A percentile compares a stretch with the other conserved stretches of the same genome.
Conservation (phyloP, 2,888 invertebrate genomes). For the Chaetogeoica ovagalla region DNA sequence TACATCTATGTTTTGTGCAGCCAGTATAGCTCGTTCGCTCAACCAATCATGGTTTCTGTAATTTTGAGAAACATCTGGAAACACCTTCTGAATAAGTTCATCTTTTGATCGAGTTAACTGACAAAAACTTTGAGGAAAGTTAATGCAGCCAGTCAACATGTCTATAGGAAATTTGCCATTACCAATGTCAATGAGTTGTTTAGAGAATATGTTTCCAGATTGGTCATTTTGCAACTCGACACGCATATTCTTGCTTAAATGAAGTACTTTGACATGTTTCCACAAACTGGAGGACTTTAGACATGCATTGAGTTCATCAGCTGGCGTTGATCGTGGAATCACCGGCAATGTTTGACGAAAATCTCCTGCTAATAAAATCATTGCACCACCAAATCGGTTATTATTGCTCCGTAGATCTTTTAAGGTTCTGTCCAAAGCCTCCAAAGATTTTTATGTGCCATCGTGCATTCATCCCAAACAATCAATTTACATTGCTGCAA, state of each 20-base stretch:
- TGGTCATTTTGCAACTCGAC: constrained; percentile 26
- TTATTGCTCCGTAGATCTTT: constrained; percentile 42
- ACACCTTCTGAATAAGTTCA: constrained; percentile 57
- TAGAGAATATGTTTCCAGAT: constrained; percentile 5
- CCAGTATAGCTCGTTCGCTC: too few relatives aligned
- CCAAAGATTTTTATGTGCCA: too few relatives aligned
- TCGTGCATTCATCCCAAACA: too few relatives aligned
- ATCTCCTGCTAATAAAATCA: constrained; percentile 55
- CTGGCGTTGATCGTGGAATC: constrained; percentile 54
- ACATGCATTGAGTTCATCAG: constrained; percentile 50
- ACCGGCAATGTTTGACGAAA: constrained; percentile 57
- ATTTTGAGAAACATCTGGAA: constrained; percentile 55
- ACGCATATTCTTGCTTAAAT: constrained; percentile 39
- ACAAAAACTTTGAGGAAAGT: constrained; percentile 57
- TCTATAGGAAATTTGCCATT: constrained; percentile 55
- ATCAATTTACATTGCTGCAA: too few relatives aligned
- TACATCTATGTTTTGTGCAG: too few relatives aligned
- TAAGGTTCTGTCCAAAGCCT: constrained; percentile 19
- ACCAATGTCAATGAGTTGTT: neutral
- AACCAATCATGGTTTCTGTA: too few relatives aligned
- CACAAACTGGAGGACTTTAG: constrained; percentile 49
- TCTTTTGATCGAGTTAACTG: constrained; percentile 56
- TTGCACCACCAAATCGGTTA: too few relatives aligned
- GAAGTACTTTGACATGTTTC: constrained; percentile 54
- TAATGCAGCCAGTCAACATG: constrained; percentile 56